Percentiles rank a stretch among this genome's conserved stretches.
Evolutionary conservation across 2,113 vertebrate genomes (phyloP).

Genomic region (Motacilla tschutschensis): DNA sequence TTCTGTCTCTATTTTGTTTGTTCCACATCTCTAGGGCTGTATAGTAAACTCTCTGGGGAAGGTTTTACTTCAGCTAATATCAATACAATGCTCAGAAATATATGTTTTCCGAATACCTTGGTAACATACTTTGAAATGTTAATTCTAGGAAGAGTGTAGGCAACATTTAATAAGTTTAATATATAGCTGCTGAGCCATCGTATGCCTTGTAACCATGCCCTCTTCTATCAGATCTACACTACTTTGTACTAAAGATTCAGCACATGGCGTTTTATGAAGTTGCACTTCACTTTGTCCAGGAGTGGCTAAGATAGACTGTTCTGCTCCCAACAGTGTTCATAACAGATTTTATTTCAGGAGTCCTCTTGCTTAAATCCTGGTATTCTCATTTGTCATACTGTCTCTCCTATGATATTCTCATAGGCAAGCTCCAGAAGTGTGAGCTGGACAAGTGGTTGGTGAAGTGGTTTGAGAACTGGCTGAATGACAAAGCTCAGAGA

Average conservation of each 20-base stretch:
- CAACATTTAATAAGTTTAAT: neutral
- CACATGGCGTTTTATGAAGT: neutral
- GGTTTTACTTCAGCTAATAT: neutral
- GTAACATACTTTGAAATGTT: neutral
- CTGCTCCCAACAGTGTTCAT: neutral
- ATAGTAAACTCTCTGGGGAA: neutral
- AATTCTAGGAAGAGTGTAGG: neutral
- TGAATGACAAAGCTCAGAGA: neutral
- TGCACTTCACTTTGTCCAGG: neutral
- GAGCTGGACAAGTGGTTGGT: neutral
- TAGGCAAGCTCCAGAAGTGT: neutral
- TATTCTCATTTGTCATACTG: neutral
- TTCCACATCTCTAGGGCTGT: neutral
- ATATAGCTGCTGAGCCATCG: neutral
- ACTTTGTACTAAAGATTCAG: neutral
- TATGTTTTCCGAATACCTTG: neutral
- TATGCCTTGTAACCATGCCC: neutral
- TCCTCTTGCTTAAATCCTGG: neutral
- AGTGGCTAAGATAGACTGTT: neutral
- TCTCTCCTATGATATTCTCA: neutral
- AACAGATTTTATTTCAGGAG: neutral
- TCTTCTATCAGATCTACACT: neutral
- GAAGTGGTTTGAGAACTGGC: neutral
- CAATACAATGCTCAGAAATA: neutral
- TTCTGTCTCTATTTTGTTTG: neutral